Evolutionary conservation across 2,888 invertebrate species (phyloP), one percentile per base, ranked within the genome.

Genomic region (Cantharis rustica): DNA sequence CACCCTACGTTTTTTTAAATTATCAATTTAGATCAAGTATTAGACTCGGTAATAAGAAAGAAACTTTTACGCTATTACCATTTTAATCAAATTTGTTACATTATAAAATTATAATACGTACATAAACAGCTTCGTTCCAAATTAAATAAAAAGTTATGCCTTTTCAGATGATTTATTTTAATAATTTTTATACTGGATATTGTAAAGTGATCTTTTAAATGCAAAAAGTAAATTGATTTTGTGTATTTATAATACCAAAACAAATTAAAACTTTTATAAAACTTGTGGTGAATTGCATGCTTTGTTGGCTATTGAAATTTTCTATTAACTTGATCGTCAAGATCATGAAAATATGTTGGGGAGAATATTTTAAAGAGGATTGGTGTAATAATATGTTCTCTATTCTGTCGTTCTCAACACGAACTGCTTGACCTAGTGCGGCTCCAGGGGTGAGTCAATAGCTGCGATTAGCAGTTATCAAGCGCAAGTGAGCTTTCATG

Each of bases 391-490:
- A 27, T 26, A 23, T 62, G 15, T 62, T 64, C 66, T 11, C 61
- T 27, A 17, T 72, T 69, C 66, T 72, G 66, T 31, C 72, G 66
- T 72, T 72, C 68, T 73, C 68, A 68, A 73, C 68, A 73, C 68
- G 62, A 68, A 73, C 31, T 62, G 73, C 68, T 68, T 73, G 73
- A 73, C 73, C 73, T 69, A 68, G 69, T 73, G 26, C 47, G 72
- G 13, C 16, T 62, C 68, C 31, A 66, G 73, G 64, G 17, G 73
- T 61, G 73, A 73, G 73, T 73, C 73, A 73, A 73, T 73, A 62
- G 73, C 73, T 68, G 73, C 73, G 73, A 73, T 73, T 73, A 73
- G 69, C 73, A 73, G 73, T 73, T 73, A 73, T 73, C 73, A 73
- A 73, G 62, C 68, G 68, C 69, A 68, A 68, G 73, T 68, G 61